A percentile compares a stretch with the other conserved stretches of the same genome.
Evolutionary conservation across 2,797 vertebrate genomes (phyloP).

Genomic region (Enteromius thamalakanensis): DNA sequence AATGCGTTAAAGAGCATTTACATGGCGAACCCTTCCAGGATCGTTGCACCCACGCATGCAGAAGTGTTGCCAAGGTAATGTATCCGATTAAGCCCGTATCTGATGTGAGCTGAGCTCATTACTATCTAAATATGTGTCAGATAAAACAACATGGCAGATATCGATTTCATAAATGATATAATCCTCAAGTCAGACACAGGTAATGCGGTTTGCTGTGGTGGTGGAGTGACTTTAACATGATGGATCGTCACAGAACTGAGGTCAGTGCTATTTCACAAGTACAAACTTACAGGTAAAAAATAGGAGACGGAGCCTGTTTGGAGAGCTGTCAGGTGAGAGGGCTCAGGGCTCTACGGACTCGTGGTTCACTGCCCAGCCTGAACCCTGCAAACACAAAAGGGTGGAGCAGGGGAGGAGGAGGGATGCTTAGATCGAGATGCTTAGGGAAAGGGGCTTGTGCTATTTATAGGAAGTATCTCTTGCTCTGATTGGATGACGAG

Average conservation of each 20-base stretch:
- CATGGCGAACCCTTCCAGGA: background rate
- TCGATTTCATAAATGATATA: conserved; percentile 5
- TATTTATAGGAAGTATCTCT: too few relatives aligned
- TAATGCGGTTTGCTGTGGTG: background rate
- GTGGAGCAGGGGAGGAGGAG: too few relatives aligned
- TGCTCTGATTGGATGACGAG: too few relatives aligned
- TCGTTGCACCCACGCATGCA: background rate
- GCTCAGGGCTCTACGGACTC: too few relatives aligned
- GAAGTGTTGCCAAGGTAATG: conserved; percentile 27
- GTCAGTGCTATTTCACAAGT: background rate
- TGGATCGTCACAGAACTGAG: too few relatives aligned
- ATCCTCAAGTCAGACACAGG: background rate
- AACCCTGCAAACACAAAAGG: too few relatives aligned
- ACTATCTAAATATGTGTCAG: conserved; percentile 31
- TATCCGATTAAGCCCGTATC: conserved; percentile 12
- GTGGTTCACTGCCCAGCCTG: too few relatives aligned
- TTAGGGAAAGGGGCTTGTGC: too few relatives aligned
- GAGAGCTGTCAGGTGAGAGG: too few relatives aligned
- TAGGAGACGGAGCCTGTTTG: too few relatives aligned
- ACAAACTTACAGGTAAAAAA: too few relatives aligned
- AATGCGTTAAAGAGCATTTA: conserved; percentile 3
- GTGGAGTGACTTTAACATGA: background rate
- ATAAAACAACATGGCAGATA: conserved; percentile 1
- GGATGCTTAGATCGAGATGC: too few relatives aligned
- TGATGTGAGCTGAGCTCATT: background rate